Evolutionary conservation across 2,113 vertebrate species (phyloP), one percentile per base, ranked within the genome.

Genomic region (Phoenicopterus ruber): DNA sequence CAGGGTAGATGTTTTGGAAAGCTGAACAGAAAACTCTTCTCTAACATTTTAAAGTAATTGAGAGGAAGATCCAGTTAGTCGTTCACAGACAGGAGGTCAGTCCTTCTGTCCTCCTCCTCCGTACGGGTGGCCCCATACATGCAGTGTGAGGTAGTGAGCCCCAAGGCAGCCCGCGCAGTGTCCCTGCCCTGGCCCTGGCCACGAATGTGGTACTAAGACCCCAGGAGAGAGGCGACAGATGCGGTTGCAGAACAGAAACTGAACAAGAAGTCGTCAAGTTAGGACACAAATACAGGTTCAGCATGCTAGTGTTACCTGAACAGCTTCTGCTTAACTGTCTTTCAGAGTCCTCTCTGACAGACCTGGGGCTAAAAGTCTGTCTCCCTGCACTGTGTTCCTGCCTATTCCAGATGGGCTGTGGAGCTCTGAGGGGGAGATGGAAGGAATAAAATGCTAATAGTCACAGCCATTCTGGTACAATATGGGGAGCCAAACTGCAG

Each of bases 361-460:
- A 91, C 54, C 54, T 47, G 49, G 20, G 26, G 63, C 77, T 65
- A 59, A 52, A 89, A 46, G 32, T 28, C 59, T 66, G 69, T 66
- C 31, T 54, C 31, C 50, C 6, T 50, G 13, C 29, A 36, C 24
- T 57, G 42, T 13, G 20, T 10, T 76, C 15, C 69, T 73, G 52
- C 28, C 24, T 58, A 0, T 34, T 71, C 66, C 87, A 89, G 81
- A 42, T 14, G 29, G 58, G 44, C 67, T 81, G n/a, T 17, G 12
- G 58, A 83, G 34, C 7, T 83, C n/a, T 16, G 20, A 83, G 0
- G 0, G 17, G 8, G 1, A 50, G 20, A 63, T 2, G 6, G 44
- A 47, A 61, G 0, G 0, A 89, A 61, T 81, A 61, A 81, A 81
- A 55, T 16, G 72, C 24, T 52, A 59, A 84, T 7, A 40, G 17